phyloP scores from a whole-genome alignment of 2,888 invertebrate genomes.

The Odiellus spinosus region DNA sequence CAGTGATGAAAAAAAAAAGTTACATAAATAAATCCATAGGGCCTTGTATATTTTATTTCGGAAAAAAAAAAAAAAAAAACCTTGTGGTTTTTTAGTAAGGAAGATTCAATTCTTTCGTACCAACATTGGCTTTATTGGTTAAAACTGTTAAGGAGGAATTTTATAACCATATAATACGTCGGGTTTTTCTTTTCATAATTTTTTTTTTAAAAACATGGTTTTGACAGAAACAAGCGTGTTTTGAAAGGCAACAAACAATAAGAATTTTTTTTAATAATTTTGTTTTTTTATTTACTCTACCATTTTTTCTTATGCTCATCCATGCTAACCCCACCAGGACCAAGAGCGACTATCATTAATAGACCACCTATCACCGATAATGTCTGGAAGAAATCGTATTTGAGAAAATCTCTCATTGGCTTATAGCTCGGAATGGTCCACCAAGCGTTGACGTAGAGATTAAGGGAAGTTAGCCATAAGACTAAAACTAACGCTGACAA shows the following conservation, averaged over 20 bases:
- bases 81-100: too few species aligned
- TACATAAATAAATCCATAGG: too few species aligned
- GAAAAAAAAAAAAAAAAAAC: too few species aligned
- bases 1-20: too few species aligned
- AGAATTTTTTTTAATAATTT: background rate
- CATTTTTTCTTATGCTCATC: constrained; percentile 99
- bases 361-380: constrained; percentile 96
- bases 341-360: constrained; percentile 91
- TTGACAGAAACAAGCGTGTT: background rate
- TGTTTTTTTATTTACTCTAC: constrained; percentile 35
- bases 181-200: too few species aligned
- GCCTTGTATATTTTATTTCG: too few species aligned
- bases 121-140: too few species aligned
- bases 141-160: too few species aligned
- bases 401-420: constrained; percentile 94
- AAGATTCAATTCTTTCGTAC: too few species aligned
- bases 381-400: constrained; percentile 98
- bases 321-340: constrained; percentile 98
- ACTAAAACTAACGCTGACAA: constrained; percentile 88
- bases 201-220: too few species aligned
- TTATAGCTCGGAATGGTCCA: constrained; percentile 91
- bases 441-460: constrained; percentile 96
- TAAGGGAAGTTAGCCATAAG: constrained; percentile 61
- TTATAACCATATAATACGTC: too few species aligned
- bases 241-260: background rate